A percentile compares a stretch with the other conserved stretches of the same genome.
These are phyloP conservation scores for Clostera curtula DNA, from an alignment of 2,888 invertebrate species.

Conservation along the genomic window DNA sequence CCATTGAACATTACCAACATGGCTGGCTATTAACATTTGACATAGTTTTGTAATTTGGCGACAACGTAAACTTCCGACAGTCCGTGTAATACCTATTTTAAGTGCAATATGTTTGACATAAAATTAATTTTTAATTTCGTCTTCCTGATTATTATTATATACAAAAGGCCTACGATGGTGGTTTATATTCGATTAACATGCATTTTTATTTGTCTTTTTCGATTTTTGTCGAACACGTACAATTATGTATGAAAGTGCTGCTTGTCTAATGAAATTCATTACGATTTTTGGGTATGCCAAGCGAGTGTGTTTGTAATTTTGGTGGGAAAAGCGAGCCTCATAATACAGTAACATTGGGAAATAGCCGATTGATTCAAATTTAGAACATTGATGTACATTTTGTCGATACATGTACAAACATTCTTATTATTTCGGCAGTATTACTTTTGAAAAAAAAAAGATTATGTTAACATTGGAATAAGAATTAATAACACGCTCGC, in stretches of 20 bases:
- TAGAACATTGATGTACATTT: too few relatives aligned
- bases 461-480: too few relatives aligned
- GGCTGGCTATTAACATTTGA: conserved; percentile 15
- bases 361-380: too few relatives aligned
- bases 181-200: conserved; percentile 37
- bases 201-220: conserved; percentile 37
- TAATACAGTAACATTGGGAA: too few relatives aligned
- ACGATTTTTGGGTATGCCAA: conserved; percentile 20
- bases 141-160: conserved; percentile 42
- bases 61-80: conserved; percentile 10
- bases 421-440: too few relatives aligned
- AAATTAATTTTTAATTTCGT: conserved; percentile 28
- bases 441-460: too few relatives aligned
- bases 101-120: conserved; percentile 38
- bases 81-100: conserved; percentile 13
- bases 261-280: conserved; percentile 29
- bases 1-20: not conserved
- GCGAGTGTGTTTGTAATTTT: conserved; percentile 26
- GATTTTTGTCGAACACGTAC: conserved; percentile 27
- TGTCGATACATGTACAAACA: too few relatives aligned
- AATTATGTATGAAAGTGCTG: conserved; percentile 27
- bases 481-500: conserved; percentile 23
- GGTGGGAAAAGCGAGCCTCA: too few relatives aligned
- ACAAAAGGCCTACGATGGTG: conserved; percentile 42
- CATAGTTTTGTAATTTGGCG: too few relatives aligned